Percentiles rank a stretch among this genome's conserved stretches.
These are phyloP conservation scores for Malurus cyaneus DNA, from an alignment of 2,113 vertebrate genomes.

Conservation along the genomic window DNA sequence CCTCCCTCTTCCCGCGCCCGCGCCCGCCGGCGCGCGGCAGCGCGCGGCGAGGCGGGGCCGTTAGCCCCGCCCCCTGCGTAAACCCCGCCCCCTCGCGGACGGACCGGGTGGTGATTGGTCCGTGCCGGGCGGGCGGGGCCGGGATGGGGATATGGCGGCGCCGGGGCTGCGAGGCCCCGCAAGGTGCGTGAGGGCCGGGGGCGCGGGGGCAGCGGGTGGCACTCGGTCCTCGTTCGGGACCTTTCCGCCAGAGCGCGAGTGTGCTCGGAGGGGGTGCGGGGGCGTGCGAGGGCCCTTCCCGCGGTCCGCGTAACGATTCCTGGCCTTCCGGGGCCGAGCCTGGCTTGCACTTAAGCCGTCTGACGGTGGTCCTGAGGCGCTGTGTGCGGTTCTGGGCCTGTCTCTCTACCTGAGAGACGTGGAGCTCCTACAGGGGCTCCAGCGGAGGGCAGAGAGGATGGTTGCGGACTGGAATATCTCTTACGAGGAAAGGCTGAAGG, in stretches of 20 bases:
- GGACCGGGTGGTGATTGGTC: not conserved
- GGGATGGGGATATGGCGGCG: not conserved
- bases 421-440: not conserved
- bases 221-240: fast-evolving
- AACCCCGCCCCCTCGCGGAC: not conserved
- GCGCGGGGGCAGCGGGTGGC: fast-evolving
- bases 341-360: not conserved
- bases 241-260: not conserved
- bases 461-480: not conserved
- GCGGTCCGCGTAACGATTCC: fast-evolving
- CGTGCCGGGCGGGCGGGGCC: fast-evolving
- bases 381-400: not conserved
- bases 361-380: not conserved
- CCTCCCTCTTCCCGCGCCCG: not conserved
- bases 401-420: too few relatives aligned
- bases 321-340: not conserved
- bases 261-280: not conserved
- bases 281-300: fast-evolving
- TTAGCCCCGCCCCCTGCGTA: fast-evolving
- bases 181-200: not conserved
- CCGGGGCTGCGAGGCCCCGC: not conserved
- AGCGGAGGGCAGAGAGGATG: not conserved
- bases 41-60: not conserved
- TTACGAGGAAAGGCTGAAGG: not conserved
- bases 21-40: not conserved